Evolutionary conservation across 2,797 vertebrate species (phyloP).

Genomic region (Macropodus opercularis): DNA sequence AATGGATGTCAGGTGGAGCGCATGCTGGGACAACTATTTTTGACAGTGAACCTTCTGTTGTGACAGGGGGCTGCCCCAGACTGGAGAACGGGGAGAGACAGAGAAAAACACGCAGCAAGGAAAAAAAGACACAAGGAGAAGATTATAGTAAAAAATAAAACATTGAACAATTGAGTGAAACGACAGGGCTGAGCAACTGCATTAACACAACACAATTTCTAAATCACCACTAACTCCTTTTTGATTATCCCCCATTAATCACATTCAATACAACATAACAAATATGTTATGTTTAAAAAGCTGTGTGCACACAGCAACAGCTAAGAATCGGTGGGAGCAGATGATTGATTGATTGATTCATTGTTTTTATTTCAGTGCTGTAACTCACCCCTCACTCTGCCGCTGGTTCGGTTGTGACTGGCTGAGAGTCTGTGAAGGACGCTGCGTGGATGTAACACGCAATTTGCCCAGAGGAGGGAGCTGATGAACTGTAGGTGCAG

Average conservation of each 20-base stretch:
- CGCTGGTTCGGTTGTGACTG: slow-evolving; percentile 44
- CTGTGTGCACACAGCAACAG: background rate
- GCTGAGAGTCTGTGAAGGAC: slow-evolving; percentile 9
- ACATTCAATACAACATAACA: background rate
- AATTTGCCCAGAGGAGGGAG: slow-evolving; percentile 39
- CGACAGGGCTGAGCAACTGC: no score
- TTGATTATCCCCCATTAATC: background rate
- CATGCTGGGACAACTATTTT: slow-evolving; percentile 40
- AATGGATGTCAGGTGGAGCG: slow-evolving; percentile 33
- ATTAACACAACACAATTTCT: no score
- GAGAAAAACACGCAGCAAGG: slow-evolving; percentile 17
- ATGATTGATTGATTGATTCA: slow-evolving; percentile 10
- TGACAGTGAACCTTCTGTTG: slow-evolving; percentile 52
- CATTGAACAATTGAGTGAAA: no score
- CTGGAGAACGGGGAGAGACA: slow-evolving; percentile 50
- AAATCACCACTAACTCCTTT: no score
- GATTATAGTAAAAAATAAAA: background rate
- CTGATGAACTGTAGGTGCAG: slow-evolving; percentile 9
- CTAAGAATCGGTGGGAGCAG: background rate
- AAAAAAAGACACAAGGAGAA: slow-evolving; percentile 1
- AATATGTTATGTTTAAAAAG: no score
- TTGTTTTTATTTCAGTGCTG: slow-evolving; percentile 2
- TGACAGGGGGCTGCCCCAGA: slow-evolving; percentile 47
- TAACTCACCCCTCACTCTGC: slow-evolving; percentile 73
- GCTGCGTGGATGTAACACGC: slow-evolving; percentile 5